Conservation (phyloP, 2,888 invertebrate genomes). For the Cerceris rybyensis region DNA sequence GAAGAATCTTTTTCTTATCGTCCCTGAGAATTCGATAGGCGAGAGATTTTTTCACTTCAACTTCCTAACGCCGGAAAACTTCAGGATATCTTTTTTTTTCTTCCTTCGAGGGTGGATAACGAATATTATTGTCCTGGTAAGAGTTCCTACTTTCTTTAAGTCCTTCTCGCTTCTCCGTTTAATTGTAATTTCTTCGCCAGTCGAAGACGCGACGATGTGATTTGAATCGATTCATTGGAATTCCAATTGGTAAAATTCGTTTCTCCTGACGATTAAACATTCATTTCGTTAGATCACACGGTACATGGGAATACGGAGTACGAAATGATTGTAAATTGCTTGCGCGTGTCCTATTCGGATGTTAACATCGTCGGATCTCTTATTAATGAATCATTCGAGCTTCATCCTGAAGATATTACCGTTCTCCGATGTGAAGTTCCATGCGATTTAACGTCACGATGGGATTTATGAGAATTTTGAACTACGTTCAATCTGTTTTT, state of each 20-base stretch:
- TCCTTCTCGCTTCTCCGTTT: conserved; percentile 1
- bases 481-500: too few relatives aligned
- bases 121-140: conserved; percentile 43
- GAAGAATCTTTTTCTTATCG: background rate
- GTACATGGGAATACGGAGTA: background rate
- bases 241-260: conserved; percentile 2
- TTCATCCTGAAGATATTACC: too few relatives aligned
- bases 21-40: background rate
- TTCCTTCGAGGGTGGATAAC: conserved; percentile 9
- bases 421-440: background rate
- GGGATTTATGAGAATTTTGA: too few relatives aligned
- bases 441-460: background rate
- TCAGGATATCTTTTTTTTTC: background rate
- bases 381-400: background rate
- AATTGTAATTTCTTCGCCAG: conserved; percentile 7
- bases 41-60: background rate
- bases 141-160: background rate
- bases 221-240: conserved; percentile 19
- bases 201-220: background rate
- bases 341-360: background rate
- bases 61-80: background rate
- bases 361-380: background rate
- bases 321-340: background rate
- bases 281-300: conserved; percentile 6
- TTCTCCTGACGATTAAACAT: conserved; percentile 21